A percentile compares a stretch with the other conserved stretches of the same genome.
Evolutionary conservation across 2,888 invertebrate species (phyloP).

Genomic region (Tachina grossa): DNA sequence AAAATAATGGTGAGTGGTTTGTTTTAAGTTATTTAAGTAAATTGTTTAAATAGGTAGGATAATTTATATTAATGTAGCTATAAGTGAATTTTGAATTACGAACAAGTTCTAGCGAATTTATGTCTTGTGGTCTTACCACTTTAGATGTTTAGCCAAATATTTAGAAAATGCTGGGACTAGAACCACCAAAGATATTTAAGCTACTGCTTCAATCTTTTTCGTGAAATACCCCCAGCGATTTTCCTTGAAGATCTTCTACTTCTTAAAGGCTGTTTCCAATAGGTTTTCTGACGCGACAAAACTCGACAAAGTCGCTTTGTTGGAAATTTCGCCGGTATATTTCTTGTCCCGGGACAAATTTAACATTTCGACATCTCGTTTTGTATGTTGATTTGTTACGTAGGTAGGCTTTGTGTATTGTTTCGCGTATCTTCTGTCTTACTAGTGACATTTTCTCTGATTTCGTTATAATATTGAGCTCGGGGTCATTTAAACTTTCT

Average conservation of each 20-base stretch:
- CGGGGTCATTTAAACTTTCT: too few relatives aligned
- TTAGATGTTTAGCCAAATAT: too few relatives aligned
- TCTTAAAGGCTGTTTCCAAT: background rate
- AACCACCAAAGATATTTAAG: background rate
- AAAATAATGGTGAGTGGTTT: too few relatives aligned
- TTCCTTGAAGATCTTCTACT: background rate
- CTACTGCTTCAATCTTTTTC: background rate
- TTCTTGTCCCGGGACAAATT: background rate
- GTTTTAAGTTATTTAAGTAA: too few relatives aligned
- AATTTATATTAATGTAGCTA: too few relatives aligned
- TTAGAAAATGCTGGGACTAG: background rate
- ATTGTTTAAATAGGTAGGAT: too few relatives aligned
- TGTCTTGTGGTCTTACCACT: too few relatives aligned
- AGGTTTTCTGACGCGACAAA: background rate
- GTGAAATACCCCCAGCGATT: background rate
- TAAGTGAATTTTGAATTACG: too few relatives aligned
- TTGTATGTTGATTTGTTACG: background rate
- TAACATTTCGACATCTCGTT: background rate
- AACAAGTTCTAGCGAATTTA: too few relatives aligned
- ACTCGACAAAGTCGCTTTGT: background rate
- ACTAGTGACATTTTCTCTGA: too few relatives aligned
- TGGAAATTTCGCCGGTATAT: background rate
- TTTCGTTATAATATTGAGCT: too few relatives aligned
- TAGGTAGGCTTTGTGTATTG: too few relatives aligned
- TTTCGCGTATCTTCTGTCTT: background rate